Evolutionary conservation across 2,888 invertebrate species (phyloP).

Genomic region (Microctonus hyperodae): DNA sequence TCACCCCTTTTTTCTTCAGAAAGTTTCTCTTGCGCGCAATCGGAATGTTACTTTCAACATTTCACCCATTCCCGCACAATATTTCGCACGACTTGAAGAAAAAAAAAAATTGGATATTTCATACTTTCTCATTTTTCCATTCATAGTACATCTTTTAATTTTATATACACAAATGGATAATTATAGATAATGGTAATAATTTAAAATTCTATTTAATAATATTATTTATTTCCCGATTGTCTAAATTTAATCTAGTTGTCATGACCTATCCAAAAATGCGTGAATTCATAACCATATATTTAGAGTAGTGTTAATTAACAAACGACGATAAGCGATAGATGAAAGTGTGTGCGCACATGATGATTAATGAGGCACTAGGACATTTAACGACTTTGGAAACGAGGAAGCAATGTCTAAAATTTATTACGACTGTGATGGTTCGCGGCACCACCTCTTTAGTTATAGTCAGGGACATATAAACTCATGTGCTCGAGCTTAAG

Average conservation of each 20-base stretch:
- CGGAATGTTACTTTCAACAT: conserved; percentile 33
- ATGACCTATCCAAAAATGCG: background rate
- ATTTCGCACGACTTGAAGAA: background rate
- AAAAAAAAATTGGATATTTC: background rate
- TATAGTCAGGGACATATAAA: conserved; percentile 16
- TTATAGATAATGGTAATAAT: no score
- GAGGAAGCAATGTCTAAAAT: conserved; percentile 61
- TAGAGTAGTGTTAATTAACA: conserved; percentile 24
- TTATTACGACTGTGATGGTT: conserved; percentile 59
- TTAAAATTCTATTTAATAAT: no score
- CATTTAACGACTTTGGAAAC: conserved; percentile 51
- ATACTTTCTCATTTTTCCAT: no score
- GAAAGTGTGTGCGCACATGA: conserved; percentile 10
- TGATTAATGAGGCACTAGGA: conserved; percentile 39
- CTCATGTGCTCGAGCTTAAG: conserved; percentile 15
- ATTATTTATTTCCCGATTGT: no score
- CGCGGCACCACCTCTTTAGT: conserved; percentile 42
- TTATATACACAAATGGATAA: no score
- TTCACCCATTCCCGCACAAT: conserved; percentile 28
- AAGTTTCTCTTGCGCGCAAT: conserved; percentile 41
- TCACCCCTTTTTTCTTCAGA: no score
- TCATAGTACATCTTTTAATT: no score
- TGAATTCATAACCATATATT: no score
- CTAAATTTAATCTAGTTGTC: background rate
- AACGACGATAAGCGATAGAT: conserved; percentile 19